A percentile compares a stretch with the other conserved stretches of the same genome.
Evolutionary conservation across 1,140 invertebrate species (phyloP).

Genomic region (Leptonema lineaticorne): DNA sequence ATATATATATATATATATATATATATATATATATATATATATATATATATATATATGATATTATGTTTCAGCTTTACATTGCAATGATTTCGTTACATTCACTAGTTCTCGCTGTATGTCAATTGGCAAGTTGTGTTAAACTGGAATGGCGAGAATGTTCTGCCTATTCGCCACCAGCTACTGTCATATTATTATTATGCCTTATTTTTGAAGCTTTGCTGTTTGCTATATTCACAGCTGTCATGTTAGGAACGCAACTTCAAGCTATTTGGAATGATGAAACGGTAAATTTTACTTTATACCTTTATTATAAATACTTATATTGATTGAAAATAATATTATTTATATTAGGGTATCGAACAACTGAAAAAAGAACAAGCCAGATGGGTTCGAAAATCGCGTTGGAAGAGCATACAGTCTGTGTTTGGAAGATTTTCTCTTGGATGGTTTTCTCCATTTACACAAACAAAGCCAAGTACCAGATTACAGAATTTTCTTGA

Average conservation of each 20-base stretch:
- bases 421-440: conserved; percentile 93
- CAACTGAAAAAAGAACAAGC: conserved; percentile 93
- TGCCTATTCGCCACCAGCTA: conserved; percentile 90
- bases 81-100: conserved; percentile 94
- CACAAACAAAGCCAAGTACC: conserved; percentile 72
- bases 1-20: too few relatives aligned
- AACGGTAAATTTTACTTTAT: conserved; percentile 67
- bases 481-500: conserved; percentile 76
- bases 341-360: conserved; percentile 79
- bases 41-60: too few relatives aligned
- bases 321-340: not conserved
- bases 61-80: conserved; percentile 89
- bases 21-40: not conserved
- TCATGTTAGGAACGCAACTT: conserved; percentile 97
- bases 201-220: conserved; percentile 95
- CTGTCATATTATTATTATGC: conserved; percentile 93
- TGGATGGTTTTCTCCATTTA: conserved; percentile 94
- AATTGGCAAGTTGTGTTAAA: conserved; percentile 91
- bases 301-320: not conserved
- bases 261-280: conserved; percentile 99
- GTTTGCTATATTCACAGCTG: conserved; percentile 97
- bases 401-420: conserved; percentile 91
- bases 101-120: conserved; percentile 86
- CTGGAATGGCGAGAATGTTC: conserved; percentile 96
- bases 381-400: conserved; percentile 84